Evolutionary conservation across 2,888 invertebrate genomes (phyloP).

Genomic region (Drosophila infuscata): DNA sequence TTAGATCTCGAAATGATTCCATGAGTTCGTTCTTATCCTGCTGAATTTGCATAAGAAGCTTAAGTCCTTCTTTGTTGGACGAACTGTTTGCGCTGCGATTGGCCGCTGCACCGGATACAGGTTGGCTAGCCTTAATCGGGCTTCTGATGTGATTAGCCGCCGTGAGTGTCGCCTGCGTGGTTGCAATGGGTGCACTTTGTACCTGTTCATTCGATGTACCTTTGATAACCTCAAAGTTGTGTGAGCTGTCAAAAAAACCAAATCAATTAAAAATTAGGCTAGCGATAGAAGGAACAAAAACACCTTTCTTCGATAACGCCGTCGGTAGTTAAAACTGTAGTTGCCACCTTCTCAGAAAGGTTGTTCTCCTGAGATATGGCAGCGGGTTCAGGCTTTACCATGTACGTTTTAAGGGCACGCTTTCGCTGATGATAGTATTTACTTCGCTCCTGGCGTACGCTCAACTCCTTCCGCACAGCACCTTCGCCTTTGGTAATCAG

Average conservation of each 20-base stretch:
- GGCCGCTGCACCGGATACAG: background rate
- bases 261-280: background rate
- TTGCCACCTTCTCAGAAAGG: constrained; percentile 30
- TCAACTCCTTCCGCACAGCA: constrained; percentile 74
- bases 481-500: constrained; percentile 79
- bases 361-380: constrained; percentile 4
- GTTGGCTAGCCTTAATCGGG: constrained; percentile 17
- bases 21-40: constrained; percentile 81
- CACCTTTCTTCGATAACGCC: constrained; percentile 53
- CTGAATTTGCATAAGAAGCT: constrained; percentile 55
- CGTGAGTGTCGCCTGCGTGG: constrained; percentile 1
- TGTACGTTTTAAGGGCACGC: constrained; percentile 26
- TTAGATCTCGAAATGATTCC: constrained; percentile 83
- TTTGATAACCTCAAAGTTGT: constrained; percentile 24
- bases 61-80: constrained; percentile 46
- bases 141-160: background rate
- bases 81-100: constrained; percentile 18
- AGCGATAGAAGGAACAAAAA: background rate
- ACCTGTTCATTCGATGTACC: constrained; percentile 22
- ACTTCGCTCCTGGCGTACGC: constrained; percentile 80
- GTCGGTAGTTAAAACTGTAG: background rate
- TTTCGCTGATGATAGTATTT: constrained; percentile 81
- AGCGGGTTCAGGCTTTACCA: constrained; percentile 15
- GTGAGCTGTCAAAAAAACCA: constrained; percentile 14
- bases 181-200: constrained; percentile 13